Evolutionary conservation across 1,140 invertebrate species (phyloP).

Genomic region (Homarus americanus): DNA sequence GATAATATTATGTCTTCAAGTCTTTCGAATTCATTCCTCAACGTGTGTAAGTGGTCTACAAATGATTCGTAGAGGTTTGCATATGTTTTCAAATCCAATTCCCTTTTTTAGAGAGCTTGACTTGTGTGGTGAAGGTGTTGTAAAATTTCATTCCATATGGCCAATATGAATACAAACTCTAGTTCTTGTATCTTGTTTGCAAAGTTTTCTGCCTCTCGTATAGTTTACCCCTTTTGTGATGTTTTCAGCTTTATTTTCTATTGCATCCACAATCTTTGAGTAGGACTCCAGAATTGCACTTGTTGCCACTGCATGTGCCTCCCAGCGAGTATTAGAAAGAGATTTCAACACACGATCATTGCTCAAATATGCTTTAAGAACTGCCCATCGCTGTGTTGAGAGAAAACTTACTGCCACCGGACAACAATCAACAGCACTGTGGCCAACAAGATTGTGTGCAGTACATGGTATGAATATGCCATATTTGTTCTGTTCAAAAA

Average conservation of each 20-base stretch:
- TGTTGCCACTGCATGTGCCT: background rate
- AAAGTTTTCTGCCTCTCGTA: background rate
- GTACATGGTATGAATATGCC: no score
- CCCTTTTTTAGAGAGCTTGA: background rate
- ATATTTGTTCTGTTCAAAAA: background rate
- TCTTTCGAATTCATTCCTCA: background rate
- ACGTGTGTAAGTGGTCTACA: background rate
- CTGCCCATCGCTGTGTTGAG: background rate
- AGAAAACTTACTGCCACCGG: background rate
- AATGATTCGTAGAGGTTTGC: background rate
- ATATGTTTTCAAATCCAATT: background rate
- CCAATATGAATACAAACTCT: background rate
- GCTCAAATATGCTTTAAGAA: background rate
- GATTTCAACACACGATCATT: background rate
- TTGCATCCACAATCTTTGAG: background rate
- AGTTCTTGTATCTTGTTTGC: background rate
- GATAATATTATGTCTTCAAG: background rate
- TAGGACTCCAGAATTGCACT: background rate
- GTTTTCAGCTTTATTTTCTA: background rate
- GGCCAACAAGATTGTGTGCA: no score
- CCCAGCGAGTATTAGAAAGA: background rate
- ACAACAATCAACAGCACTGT: background rate
- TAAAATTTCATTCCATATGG: background rate
- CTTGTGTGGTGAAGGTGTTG: background rate
- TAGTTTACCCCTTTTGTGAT: background rate